These are phyloP conservation scores for Gonatopus flavifemur DNA, from an alignment of 1,140 invertebrate genomes.

Conservation along the genomic window DNA sequence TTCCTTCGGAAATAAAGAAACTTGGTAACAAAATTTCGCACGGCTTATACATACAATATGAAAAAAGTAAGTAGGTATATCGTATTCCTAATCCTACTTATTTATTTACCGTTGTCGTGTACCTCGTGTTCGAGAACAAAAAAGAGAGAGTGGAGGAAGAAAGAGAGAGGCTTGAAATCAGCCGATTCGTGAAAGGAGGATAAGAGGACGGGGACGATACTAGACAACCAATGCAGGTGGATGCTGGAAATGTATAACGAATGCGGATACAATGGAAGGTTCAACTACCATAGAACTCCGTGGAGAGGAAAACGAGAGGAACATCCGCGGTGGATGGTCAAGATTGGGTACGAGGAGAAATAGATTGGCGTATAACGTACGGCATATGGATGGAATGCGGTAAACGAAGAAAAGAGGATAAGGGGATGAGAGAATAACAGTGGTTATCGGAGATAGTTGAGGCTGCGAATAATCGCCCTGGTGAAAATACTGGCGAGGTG, in stretches of 20 bases:
- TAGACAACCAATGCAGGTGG: no score
- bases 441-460: conserved; percentile 17
- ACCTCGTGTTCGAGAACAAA: not conserved
- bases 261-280: conserved; percentile 3
- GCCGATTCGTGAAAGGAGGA: no score
- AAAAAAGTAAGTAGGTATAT: no score
- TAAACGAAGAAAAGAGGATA: not conserved
- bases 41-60: no score
- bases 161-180: not conserved
- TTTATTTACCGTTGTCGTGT: conserved; percentile 33
- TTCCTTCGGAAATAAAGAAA: no score
- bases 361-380: not conserved
- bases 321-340: conserved; percentile 16
- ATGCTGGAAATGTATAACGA: conserved; percentile 1
- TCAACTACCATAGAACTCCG: conserved; percentile 18
- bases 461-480: no score
- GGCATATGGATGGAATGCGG: no score
- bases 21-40: no score
- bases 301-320: conserved; percentile 7
- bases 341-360: conserved; percentile 13
- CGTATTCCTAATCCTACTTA: conserved; percentile 44
- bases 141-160: not conserved
- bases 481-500: no score
- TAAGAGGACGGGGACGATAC: no score
- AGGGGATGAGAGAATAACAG: conserved; percentile 8